Evolutionary conservation across 2,888 invertebrate genomes (phyloP).

Genomic region (Homarus gammarus): DNA sequence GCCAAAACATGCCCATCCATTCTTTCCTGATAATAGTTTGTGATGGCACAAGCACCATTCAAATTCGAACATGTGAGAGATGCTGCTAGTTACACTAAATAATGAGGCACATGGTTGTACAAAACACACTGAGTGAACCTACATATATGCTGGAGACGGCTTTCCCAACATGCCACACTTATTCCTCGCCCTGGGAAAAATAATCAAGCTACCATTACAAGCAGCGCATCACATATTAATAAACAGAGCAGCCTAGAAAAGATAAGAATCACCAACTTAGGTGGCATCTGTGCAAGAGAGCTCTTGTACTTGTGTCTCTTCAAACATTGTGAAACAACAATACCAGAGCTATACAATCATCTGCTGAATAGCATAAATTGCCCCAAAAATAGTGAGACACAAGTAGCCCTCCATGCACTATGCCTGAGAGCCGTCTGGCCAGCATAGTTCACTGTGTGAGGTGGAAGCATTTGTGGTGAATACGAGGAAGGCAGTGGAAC

Average conservation of each 20-base stretch:
- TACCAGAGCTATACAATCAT: not conserved
- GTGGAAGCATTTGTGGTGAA: conserved; percentile 74
- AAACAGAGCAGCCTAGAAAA: conserved; percentile 34
- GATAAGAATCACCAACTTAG: not conserved
- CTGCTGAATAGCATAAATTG: not conserved
- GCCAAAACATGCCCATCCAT: conserved; percentile 24
- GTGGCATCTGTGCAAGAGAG: not conserved
- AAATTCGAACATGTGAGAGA: conserved; percentile 69
- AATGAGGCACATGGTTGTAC: conserved; percentile 75
- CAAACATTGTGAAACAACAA: not conserved
- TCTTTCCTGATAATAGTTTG: conserved; percentile 31
- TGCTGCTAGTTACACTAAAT: conserved; percentile 73
- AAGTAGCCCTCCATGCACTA: not conserved
- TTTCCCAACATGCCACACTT: conserved; percentile 29
- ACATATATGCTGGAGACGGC: conserved; percentile 68
- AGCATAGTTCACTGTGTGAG: conserved; percentile 73
- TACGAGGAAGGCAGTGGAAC: conserved; percentile 73
- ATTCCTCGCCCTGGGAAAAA: not conserved
- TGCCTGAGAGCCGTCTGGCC: conserved; percentile 56
- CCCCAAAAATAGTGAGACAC: not conserved
- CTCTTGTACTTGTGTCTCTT: conserved; percentile 1
- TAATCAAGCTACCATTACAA: conserved; percentile 30
- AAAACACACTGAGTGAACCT: conserved; percentile 71
- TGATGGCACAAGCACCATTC: conserved; percentile 65
- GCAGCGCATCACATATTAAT: conserved; percentile 28